Percentiles rank a stretch among this genome's conserved stretches.
Conservation (phyloP, 2,797 vertebrate species). For the Crocidura indochinensis region DNA sequence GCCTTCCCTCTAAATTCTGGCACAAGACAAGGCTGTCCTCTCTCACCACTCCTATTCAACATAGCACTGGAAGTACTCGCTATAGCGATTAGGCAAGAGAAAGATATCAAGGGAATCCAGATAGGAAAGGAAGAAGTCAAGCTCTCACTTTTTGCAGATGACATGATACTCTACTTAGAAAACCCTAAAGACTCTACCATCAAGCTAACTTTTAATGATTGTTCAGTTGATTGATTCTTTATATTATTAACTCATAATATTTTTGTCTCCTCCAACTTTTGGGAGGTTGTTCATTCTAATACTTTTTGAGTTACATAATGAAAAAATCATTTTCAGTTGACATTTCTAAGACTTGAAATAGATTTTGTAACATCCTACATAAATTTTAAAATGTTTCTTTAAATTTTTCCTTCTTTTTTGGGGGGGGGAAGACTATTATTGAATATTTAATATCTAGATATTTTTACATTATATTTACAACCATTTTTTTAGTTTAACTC, state of each 20-base stretch:
- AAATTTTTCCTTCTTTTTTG: constrained; percentile 30
- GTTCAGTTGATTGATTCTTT: background rate
- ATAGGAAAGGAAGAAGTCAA: too few relatives aligned
- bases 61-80: too few relatives aligned
- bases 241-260: background rate
- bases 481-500: background rate
- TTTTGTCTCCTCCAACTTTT: background rate
- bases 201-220: constrained; percentile 7
- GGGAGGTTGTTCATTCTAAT: background rate
- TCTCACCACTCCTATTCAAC: too few relatives aligned
- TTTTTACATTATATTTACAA: constrained; percentile 1
- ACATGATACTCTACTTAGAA: too few relatives aligned
- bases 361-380: background rate
- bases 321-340: background rate
- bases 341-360: too few relatives aligned
- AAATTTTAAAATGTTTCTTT: constrained; percentile 22
- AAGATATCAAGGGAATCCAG: too few relatives aligned
- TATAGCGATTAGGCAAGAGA: too few relatives aligned
- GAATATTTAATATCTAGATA: background rate
- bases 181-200: too few relatives aligned
- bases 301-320: background rate
- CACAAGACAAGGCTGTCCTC: too few relatives aligned
- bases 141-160: too few relatives aligned
- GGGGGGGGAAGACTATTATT: background rate
- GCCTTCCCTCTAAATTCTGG: too few relatives aligned